Percentiles rank a stretch among this genome's conserved stretches.
phyloP scores from a whole-genome alignment of 1,140 invertebrate genomes.

The Drosophila micromelanica region DNA sequence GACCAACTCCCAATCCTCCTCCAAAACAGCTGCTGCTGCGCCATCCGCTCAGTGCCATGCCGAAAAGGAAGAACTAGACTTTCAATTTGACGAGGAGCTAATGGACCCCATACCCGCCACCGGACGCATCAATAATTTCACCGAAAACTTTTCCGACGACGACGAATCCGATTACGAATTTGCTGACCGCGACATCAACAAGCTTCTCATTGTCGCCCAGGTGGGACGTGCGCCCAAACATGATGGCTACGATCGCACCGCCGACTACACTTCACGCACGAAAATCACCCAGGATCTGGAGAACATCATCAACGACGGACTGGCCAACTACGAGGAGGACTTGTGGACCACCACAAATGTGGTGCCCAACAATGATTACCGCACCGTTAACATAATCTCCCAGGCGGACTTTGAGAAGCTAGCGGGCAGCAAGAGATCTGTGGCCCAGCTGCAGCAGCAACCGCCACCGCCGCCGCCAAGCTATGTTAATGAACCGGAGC shows the following conservation, averaged over 20 bases:
- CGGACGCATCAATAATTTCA: slow-evolving; percentile 92
- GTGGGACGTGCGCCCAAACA: slow-evolving; percentile 90
- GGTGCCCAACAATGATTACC: slow-evolving; percentile 87
- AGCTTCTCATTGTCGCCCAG: slow-evolving; percentile 98
- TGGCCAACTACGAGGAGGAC: slow-evolving; percentile 97
- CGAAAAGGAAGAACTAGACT: slow-evolving; percentile 95
- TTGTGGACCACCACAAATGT: slow-evolving; percentile 87
- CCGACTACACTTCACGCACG: slow-evolving; percentile 92
- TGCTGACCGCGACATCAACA: slow-evolving; percentile 96
- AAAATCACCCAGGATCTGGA: slow-evolving; percentile 97
- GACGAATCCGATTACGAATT: slow-evolving; percentile 95
- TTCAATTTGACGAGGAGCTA: slow-evolving; percentile 98
- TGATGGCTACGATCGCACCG: slow-evolving; percentile 95
- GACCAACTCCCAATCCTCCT: slow-evolving; percentile 79
- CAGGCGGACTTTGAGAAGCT: slow-evolving; percentile 95
- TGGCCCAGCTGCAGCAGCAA: slow-evolving; percentile 86
- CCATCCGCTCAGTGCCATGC: slow-evolving; percentile 83
- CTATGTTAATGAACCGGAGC: slow-evolving; percentile 65
- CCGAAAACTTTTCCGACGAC: slow-evolving; percentile 88
- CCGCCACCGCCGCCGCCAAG: slow-evolving; percentile 90
- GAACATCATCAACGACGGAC: slow-evolving; percentile 97
- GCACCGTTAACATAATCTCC: slow-evolving; percentile 95
- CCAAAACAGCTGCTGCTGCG: slow-evolving; percentile 80
- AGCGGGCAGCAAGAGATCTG: slow-evolving; percentile 86
- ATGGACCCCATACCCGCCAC: slow-evolving; percentile 88